phyloP scores from a whole-genome alignment of 2,113 vertebrate species.

The Pogona vitticeps region DNA sequence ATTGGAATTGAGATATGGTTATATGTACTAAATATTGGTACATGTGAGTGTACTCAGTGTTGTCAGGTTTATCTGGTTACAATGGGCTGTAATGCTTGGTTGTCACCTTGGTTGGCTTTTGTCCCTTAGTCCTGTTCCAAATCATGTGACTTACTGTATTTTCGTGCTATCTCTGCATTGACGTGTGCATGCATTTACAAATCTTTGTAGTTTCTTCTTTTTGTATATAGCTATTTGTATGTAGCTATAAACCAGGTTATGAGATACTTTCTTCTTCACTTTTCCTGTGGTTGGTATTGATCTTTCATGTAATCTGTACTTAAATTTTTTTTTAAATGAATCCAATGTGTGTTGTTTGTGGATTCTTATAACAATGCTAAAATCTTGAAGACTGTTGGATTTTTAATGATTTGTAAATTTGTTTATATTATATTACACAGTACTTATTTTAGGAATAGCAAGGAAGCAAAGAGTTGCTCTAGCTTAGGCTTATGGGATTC shows the following conservation, averaged over 20 bases:
- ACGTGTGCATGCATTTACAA: too few species aligned
- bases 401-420: not conserved
- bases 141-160: not conserved
- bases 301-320: not conserved
- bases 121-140: too few species aligned
- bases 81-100: not conserved
- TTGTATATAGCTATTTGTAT: not conserved
- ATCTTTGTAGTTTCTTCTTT: not conserved
- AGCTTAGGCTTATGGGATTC: too few species aligned
- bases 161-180: not conserved
- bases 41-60: not conserved
- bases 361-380: not conserved
- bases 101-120: not conserved
- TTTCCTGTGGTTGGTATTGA: not conserved
- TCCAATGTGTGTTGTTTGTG: not conserved
- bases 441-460: not conserved
- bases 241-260: not conserved
- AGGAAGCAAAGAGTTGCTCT: not conserved
- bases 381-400: not conserved
- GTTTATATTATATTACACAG: too few species aligned
- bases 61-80: too few species aligned
- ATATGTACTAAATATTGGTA: not conserved
- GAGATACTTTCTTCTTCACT: not conserved
- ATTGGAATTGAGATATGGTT: not conserved
- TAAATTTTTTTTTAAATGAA: not conserved